Conservation (phyloP, 2,113 vertebrate genomes). For the Apodemus speciosus region DNA sequence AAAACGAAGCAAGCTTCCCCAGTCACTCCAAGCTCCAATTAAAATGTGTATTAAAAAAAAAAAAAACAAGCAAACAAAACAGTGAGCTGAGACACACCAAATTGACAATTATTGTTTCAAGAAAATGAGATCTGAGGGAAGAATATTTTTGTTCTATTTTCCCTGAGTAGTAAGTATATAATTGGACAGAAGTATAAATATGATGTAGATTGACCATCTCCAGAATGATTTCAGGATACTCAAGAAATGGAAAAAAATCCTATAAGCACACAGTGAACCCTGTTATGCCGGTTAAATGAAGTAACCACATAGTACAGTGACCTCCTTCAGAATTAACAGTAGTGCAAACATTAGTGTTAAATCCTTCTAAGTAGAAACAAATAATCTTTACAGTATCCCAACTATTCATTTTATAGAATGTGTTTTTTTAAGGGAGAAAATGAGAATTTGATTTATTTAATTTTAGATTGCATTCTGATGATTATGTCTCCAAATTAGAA, state of each 20-base stretch:
- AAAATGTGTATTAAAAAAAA: background rate
- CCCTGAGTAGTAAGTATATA: slow-evolving; percentile 41
- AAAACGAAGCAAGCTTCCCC: slow-evolving; percentile 14
- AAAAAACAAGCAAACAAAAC: background rate
- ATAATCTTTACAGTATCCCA: background rate
- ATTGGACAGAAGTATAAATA: background rate
- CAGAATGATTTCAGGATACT: background rate
- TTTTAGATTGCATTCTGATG: background rate
- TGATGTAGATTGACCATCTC: background rate
- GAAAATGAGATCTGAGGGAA: slow-evolving; percentile 44
- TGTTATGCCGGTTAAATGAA: background rate
- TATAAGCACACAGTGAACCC: background rate
- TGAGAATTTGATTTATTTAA: slow-evolving; percentile 14
- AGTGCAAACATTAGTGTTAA: background rate
- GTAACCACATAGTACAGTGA: background rate
- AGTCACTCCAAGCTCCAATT: slow-evolving; percentile 12
- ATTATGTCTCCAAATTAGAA: background rate
- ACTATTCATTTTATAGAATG: background rate
- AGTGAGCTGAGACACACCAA: slow-evolving; percentile 23
- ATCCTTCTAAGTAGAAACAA: background rate
- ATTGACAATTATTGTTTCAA: background rate
- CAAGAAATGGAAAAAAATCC: background rate
- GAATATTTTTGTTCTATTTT: slow-evolving; percentile 23
- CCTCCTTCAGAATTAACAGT: background rate
- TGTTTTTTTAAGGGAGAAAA: background rate